Base-by-base conservation (phyloP, 2,888 invertebrate species). In the Drosophila macrospina region DNA sequence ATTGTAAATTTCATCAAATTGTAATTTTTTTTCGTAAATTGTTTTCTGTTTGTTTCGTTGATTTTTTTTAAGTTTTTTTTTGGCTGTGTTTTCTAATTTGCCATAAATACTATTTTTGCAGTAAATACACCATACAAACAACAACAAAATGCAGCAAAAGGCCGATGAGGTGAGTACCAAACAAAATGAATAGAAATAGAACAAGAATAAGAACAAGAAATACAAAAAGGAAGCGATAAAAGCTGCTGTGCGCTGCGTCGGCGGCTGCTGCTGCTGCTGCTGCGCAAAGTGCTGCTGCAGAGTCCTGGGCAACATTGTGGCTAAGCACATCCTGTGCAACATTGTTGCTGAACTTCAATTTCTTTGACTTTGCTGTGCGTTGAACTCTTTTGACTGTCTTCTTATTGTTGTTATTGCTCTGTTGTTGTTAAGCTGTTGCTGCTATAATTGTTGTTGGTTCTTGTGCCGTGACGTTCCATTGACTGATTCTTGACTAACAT, bases 391-490 rank as follows among this genome's bases (percentile, higher is more conserved):
- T 44, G 16, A 20, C 41, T 48, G 41, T 57, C 30, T 44, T 26
- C 36, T 55, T 54, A 10, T 32, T 34, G 20, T 41, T 50, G 15
- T 37, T 61, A 54, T 7, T 66, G 50, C 5, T 51, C 28, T 55
- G 61, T 20, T 37, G 47, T 15, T 54, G 59, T 0, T 61, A 51
- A 7, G 20, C 20, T 20, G 8, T 11, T 61, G 47, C 20, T 20
- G 8, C 20, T 61, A 44, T 34, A 30, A 45, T 37, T 57, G 55
- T 24, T 45, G 69, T 47, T 64, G 41, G 80, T 68, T 78, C 80
- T 79, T 83, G 67, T 83, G 85, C 83, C 83, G 83, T 79, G 83
- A 79, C 85, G 83, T 84, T 84, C 83, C 83, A 85, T 77, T 84
- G 79, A 79, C 79, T 85, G 85, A 79, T 69, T 84, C 79, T 78